Base-by-base conservation (phyloP, 2,797 vertebrate genomes). In the Anisognathus igniventris region DNA sequence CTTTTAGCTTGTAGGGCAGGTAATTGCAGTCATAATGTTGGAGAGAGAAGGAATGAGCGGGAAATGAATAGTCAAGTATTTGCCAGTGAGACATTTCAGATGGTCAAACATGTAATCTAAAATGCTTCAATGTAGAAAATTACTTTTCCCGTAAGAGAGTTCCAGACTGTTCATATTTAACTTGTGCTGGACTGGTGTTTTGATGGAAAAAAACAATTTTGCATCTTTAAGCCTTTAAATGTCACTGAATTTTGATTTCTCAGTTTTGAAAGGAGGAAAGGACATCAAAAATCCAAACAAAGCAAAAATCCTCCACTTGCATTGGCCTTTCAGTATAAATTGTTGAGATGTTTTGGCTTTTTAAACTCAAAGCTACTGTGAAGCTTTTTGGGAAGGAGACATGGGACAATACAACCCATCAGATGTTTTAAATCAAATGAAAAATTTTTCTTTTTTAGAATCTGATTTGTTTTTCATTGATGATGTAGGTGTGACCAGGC, bases 221-320 rank as follows among this genome's bases (percentile, higher is more conserved):
- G 5, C 86, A 17, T 89, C 44, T 77, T 73, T 80, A 68, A 77
- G 31, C 33, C 65, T 77, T 92, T 88, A 90, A 90, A 96, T 88
- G 70, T 90, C 6, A 85, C 45, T 93, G 62, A n/a, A 57, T 94
- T 88, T 81, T 82, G 37, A 6, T 79, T 91, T 94, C 75, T 88
- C 21, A 28, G 17, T 56, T 92, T 92, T 45, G 47, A 77, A 86
- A 91, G 53, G 10, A 66, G 40, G 22, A 95, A 90, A 42, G 48
- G 56, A 92, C 53, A 70, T 70, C 2, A 12, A 48, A 85, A 89
- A n/a, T 54, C 57, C 33, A 80, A 91, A 93, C 53, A 85, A 84
- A 85, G 40, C 15, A 72, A 72, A 92, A 94, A 37, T 60, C 54
- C 17, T 82, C 31, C 2, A 2, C 72, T 92, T 72, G 17, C 37